Percentiles rank a stretch among this genome's conserved stretches.
These are phyloP conservation scores for Pachypanchax playfairii DNA, from an alignment of 2,113 vertebrate species.

Conservation along the genomic window DNA sequence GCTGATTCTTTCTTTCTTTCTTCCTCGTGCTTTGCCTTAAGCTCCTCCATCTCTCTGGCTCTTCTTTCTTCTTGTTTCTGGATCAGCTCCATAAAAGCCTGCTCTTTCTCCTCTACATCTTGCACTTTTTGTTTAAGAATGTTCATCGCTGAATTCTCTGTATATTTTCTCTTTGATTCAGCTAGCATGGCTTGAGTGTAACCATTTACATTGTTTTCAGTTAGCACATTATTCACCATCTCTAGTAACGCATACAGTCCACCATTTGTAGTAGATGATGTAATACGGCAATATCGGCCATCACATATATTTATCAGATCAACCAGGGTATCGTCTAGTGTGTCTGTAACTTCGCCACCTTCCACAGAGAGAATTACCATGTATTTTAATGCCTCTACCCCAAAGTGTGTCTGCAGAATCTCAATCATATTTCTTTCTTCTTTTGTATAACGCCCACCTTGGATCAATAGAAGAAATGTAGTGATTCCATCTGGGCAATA, in stretches of 20 bases:
- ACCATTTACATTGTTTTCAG: conserved; percentile 2
- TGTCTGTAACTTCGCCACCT: conserved; percentile 14
- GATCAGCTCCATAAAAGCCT: conserved; percentile 13
- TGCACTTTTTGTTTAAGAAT: conserved; percentile 33
- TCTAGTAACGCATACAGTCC: conserved; percentile 5
- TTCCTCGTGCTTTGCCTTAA: conserved; percentile 41
- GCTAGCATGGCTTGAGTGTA: conserved; percentile 42
- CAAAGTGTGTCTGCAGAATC: conserved; percentile 42
- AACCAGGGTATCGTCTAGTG: conserved; percentile 38
- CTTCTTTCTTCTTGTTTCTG: conserved; percentile 32
- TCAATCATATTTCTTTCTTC: conserved; percentile 36
- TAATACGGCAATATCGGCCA: conserved; percentile 33
- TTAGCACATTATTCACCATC: conserved; percentile 34
- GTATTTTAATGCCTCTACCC: conserved; percentile 35
- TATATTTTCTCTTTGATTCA: conserved; percentile 3
- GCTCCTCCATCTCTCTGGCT: conserved; percentile 31
- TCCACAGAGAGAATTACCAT: conserved; percentile 50
- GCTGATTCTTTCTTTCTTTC: conserved; percentile 42
- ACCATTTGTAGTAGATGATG: neutral
- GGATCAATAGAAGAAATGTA: conserved; percentile 51
- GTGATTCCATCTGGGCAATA: conserved; percentile 13
- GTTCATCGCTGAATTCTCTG: conserved; percentile 26
- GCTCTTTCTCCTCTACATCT: conserved; percentile 31
- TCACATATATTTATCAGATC: conserved; percentile 49
- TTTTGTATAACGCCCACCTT: conserved; percentile 35